Evolutionary conservation across 2,888 invertebrate species (phyloP).

Genomic region (Amiota mariae): DNA sequence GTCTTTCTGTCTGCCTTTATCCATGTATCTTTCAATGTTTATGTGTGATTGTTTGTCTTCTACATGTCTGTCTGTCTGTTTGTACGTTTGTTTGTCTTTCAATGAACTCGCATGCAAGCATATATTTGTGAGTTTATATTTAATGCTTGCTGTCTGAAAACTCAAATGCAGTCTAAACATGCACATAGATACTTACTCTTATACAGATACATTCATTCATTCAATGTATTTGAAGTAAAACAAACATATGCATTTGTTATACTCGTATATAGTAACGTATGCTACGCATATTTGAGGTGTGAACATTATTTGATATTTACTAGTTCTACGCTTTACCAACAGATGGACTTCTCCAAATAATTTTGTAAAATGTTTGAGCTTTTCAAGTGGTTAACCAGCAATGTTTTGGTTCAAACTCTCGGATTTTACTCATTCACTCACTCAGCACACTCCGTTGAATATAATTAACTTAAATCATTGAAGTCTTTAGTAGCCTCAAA

Average conservation of each 20-base stretch:
- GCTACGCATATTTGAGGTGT: not conserved
- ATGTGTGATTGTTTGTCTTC: conserved; percentile 14
- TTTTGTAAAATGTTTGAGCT: conserved; percentile 51
- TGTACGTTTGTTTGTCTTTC: conserved; percentile 29
- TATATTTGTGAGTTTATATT: conserved; percentile 47
- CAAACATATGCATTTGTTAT: not conserved
- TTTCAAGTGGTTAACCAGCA: conserved; percentile 54
- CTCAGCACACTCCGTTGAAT: not conserved
- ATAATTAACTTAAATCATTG: conserved; percentile 11
- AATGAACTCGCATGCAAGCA: conserved; percentile 40
- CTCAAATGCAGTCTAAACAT: conserved; percentile 42
- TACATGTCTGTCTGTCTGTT: conserved; percentile 13
- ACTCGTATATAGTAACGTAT: too few relatives aligned
- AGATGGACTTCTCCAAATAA: conserved; percentile 40
- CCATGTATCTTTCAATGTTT: conserved; percentile 14
- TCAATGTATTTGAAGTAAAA: not conserved
- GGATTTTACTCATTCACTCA: conserved; percentile 43
- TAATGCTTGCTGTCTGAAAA: conserved; percentile 57
- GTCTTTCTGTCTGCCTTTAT: not conserved
- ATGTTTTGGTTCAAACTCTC: conserved; percentile 51
- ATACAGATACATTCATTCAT: not conserved
- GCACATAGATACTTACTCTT: not conserved
- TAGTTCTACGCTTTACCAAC: not conserved
- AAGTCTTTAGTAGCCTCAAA: conserved; percentile 32
- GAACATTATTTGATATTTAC: not conserved